phyloP scores from a whole-genome alignment of 2,888 invertebrate genomes.

The Cantharis flavilabris region DNA sequence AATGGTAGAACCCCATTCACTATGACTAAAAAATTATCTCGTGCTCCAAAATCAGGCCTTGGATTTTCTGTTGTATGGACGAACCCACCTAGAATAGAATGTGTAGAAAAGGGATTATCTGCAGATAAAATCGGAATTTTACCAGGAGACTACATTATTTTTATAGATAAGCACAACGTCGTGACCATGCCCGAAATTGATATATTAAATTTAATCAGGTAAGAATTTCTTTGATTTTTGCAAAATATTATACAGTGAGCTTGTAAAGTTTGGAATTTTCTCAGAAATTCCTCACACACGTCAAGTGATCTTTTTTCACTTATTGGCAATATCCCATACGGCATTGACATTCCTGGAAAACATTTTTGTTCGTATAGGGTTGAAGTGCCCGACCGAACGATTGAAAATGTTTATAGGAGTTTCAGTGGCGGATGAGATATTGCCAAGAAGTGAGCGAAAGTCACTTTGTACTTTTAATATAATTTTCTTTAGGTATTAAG shows the following conservation, averaged over 20 bases:
- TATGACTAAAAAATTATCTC: conserved; percentile 67
- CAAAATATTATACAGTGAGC: neutral
- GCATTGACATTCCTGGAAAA: too few species aligned
- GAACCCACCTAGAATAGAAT: conserved; percentile 82
- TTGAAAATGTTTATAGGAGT: too few species aligned
- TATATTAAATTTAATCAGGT: conserved; percentile 62
- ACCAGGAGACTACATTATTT: conserved; percentile 86
- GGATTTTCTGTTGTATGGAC: conserved; percentile 92
- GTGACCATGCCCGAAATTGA: conserved; percentile 81
- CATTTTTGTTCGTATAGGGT: too few species aligned
- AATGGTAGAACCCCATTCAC: conserved; percentile 84
- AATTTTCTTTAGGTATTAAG: too few species aligned
- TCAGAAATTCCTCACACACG: too few species aligned
- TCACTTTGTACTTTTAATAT: too few species aligned
- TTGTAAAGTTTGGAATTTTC: too few species aligned
- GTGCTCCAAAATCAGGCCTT: conserved; percentile 62
- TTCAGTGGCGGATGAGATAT: too few species aligned
- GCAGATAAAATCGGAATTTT: conserved; percentile 82
- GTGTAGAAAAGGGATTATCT: conserved; percentile 79
- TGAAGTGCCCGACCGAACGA: too few species aligned
- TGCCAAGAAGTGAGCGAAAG: too few species aligned
- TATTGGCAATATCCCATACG: too few species aligned
- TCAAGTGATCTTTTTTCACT: too few species aligned
- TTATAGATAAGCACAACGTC: conserved; percentile 85
- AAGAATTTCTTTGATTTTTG: conserved; percentile 34